phyloP scores from a whole-genome alignment of 2,113 vertebrate species.

The Lophius piscatorius region DNA sequence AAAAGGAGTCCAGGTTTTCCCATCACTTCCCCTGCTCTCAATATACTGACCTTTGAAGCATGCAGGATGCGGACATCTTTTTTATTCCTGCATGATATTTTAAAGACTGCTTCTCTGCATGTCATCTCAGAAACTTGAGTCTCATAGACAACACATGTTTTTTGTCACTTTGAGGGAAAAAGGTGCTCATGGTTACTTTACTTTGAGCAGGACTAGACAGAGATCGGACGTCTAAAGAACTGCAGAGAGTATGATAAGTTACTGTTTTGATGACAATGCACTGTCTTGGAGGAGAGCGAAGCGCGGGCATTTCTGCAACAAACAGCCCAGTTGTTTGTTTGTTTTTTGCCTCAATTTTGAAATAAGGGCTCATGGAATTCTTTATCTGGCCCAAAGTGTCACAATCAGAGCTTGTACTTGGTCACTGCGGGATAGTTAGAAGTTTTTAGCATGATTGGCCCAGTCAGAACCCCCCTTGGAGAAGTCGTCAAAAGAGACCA shows the following conservation, averaged over 20 bases:
- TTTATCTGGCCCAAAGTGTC: slow-evolving; percentile 15
- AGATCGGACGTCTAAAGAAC: slow-evolving; percentile 47
- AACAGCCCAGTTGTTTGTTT: not conserved
- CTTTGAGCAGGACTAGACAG: slow-evolving; percentile 68
- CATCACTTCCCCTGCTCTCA: slow-evolving; percentile 74
- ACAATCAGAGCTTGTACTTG: slow-evolving; percentile 30
- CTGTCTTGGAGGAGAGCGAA: slow-evolving; percentile 65
- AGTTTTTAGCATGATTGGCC: slow-evolving; percentile 39
- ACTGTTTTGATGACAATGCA: slow-evolving; percentile 49
- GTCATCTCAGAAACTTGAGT: slow-evolving; percentile 59
- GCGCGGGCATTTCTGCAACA: slow-evolving; percentile 4
- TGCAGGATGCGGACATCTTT: slow-evolving; percentile 77
- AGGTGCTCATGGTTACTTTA: slow-evolving; percentile 36
- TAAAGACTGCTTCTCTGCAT: slow-evolving; percentile 78
- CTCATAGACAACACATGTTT: slow-evolving; percentile 47
- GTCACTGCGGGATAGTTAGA: slow-evolving; percentile 23
- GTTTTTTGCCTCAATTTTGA: slow-evolving; percentile 13
- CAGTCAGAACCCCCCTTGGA: slow-evolving; percentile 31
- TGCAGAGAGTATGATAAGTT: slow-evolving; percentile 65
- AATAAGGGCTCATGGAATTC: slow-evolving; percentile 12
- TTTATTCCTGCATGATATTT: slow-evolving; percentile 77
- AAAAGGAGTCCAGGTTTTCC: slow-evolving; percentile 36
- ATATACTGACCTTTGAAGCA: slow-evolving; percentile 83
- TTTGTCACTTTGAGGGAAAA: slow-evolving; percentile 38
- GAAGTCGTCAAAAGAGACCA: slow-evolving; percentile 22